Conservation (phyloP, 2,797 vertebrate genomes). For the Gobionotothen gibberifrons region DNA sequence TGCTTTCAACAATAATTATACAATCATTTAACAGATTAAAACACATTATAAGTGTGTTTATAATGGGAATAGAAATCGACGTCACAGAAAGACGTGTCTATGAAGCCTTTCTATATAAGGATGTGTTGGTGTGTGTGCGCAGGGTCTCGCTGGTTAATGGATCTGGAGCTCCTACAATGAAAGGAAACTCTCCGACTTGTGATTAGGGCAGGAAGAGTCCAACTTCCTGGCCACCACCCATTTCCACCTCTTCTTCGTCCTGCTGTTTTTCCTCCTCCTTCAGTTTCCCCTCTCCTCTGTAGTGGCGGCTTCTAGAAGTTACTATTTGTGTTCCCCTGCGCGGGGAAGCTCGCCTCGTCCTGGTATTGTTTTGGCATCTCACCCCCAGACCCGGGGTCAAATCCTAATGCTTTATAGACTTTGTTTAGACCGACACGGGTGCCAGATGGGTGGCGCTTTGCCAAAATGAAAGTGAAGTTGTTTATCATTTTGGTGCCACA, state of each 20-base stretch:
- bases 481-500: slow-evolving; percentile 37
- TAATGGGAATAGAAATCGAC: too few relatives aligned
- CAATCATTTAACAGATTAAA: too few relatives aligned
- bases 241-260: slow-evolving; percentile 84
- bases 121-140: slow-evolving; percentile 26
- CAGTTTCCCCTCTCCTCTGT: slow-evolving; percentile 72
- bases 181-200: slow-evolving; percentile 85
- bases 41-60: too few relatives aligned
- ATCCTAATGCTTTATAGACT: slow-evolving; percentile 44
- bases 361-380: slow-evolving; percentile 75
- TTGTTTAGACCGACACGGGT: slow-evolving; percentile 34
- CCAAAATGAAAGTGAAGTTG: slow-evolving; percentile 37
- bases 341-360: slow-evolving; percentile 73
- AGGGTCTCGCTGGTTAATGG: slow-evolving; percentile 70
- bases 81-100: background rate
- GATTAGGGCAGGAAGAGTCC: slow-evolving; percentile 86
- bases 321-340: slow-evolving; percentile 79
- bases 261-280: slow-evolving; percentile 80
- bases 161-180: slow-evolving; percentile 83
- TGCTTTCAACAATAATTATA: too few relatives aligned
- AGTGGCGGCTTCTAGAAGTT: slow-evolving; percentile 74
- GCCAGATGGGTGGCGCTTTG: slow-evolving; percentile 50
- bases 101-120: slow-evolving; percentile 15
- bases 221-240: slow-evolving; percentile 83
- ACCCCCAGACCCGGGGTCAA: slow-evolving; percentile 65